phyloP scores from a whole-genome alignment of 2,113 vertebrate genomes.

The Zingel zingel region DNA sequence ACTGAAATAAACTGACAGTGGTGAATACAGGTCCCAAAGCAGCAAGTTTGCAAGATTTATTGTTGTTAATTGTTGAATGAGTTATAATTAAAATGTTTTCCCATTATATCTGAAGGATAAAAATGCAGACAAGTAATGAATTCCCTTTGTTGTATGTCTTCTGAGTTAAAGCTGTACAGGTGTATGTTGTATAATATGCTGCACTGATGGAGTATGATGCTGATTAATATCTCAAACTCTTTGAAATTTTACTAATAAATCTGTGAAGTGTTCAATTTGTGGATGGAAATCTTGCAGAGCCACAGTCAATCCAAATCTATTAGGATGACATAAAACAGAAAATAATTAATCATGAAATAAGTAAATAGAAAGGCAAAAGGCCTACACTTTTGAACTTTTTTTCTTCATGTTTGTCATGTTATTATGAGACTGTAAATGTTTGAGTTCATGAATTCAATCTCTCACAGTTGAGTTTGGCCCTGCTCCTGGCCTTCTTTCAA shows the following conservation, averaged over 20 bases:
- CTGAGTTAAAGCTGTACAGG: not conserved
- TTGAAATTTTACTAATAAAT: not conserved
- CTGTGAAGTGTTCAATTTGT: not conserved
- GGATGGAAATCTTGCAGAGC: not conserved
- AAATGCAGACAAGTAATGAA: not conserved
- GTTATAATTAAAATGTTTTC: not conserved
- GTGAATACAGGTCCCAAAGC: not conserved
- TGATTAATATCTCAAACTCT: constrained; percentile 5
- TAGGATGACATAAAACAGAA: not conserved
- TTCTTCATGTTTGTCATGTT: not conserved
- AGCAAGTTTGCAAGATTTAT: not conserved
- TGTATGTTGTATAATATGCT: not conserved
- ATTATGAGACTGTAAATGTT: constrained; percentile 7
- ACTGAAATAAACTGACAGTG: no score
- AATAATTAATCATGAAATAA: not conserved
- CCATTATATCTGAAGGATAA: not conserved
- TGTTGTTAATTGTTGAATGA: not conserved
- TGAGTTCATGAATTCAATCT: constrained; percentile 27
- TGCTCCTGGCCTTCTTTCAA: not conserved
- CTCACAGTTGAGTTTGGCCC: constrained; percentile 17
- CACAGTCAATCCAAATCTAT: not conserved
- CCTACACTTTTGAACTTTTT: not conserved
- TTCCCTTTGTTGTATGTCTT: not conserved
- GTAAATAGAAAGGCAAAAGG: not conserved
- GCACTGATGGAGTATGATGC: not conserved